Base-by-base conservation (phyloP, 2,797 vertebrate species). In the Pangasius macronema region DNA sequence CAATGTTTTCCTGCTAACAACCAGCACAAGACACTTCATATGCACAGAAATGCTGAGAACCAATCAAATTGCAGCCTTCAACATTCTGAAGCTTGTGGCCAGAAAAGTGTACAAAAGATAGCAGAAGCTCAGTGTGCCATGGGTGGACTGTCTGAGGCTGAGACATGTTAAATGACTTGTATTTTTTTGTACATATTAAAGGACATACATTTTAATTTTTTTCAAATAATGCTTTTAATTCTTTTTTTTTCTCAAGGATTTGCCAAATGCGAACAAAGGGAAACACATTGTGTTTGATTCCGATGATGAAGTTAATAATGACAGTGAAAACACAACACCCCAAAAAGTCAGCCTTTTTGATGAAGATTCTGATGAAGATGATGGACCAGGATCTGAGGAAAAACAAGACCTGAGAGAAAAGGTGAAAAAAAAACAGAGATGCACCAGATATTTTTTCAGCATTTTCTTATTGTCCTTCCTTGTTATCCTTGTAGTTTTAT, bases 211-310 rank as follows among this genome's bases (percentile, higher is more conserved):
- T 9, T 18, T 11, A 14, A 2, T 18, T 82, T 79, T 77, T 91
- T 83, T 27, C 1, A 30, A 53, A 53, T 53, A 53, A 77, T 49
- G 59, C 22, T 9, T 46, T 39, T 84, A 1, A 36, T 7, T 14
- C 3, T 24, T 13, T 27, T 3, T 20, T 82, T 80, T 73, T 91
- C 27, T 70, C 36, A 79, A 99, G 98, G 97, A 98, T 16, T 76
- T 87, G 55, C 92, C 92, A 8, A 70, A 94, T 85, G 82, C 92
- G 87, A 92, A 88, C 87, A 95, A 94, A 86, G 94, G 95, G 22
- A 97, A 96, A 57, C 98, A 97, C 89, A 96, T 98, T 7, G 89
- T 98, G 88, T 99, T 99, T 27, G 91, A 94, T 92, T 98, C 97
- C 0, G 97, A 97, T 65, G 93, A 89, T 16, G 97, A 97, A 57